Evolutionary conservation across 2,797 vertebrate species (phyloP).

Genomic region (Rhinogobio ventralis): DNA sequence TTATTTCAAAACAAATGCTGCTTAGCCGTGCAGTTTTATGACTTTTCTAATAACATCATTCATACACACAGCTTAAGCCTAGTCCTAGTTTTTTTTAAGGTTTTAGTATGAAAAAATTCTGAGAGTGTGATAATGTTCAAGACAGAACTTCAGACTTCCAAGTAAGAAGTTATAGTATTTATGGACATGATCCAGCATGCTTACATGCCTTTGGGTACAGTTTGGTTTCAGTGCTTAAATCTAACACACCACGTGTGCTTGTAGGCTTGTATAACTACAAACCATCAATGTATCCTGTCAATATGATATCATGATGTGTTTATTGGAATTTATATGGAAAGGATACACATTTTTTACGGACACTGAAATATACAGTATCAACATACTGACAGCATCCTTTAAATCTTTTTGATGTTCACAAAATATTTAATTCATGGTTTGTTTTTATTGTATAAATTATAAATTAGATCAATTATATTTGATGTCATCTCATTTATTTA

Average conservation of each 20-base stretch:
- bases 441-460: not conserved
- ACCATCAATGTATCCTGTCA: too few relatives aligned
- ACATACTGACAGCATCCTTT: not conserved
- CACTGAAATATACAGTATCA: not conserved
- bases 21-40: not conserved
- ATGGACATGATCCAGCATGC: conserved; percentile 27
- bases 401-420: not conserved
- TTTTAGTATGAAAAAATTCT: not conserved
- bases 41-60: not conserved
- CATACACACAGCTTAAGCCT: not conserved
- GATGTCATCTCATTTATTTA: not conserved
- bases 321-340: too few relatives aligned
- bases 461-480: not conserved
- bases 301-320: not conserved
- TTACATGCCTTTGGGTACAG: not conserved
- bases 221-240: not conserved
- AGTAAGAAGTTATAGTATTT: not conserved
- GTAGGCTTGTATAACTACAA: not conserved
- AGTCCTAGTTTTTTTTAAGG: not conserved
- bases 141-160: too few relatives aligned
- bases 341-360: not conserved
- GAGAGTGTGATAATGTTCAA: not conserved
- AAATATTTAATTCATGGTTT: not conserved
- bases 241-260: not conserved
- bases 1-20: not conserved